Evolutionary conservation across 2,113 vertebrate genomes (phyloP), one percentile per base, ranked within the genome.

Genomic region (Pterocles gutturalis): DNA sequence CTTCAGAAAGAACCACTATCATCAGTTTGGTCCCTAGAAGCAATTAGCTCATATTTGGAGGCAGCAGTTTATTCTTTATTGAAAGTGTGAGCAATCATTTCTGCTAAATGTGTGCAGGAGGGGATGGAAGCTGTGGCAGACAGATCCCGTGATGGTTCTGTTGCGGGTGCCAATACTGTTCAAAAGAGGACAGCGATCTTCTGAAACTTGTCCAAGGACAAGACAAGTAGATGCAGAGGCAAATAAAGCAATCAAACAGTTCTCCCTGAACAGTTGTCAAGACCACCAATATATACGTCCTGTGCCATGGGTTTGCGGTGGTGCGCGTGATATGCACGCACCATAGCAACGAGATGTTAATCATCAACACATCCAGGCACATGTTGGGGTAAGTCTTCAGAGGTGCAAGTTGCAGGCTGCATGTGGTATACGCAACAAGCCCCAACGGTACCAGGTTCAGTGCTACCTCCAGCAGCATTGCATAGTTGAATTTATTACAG

Each of bases 321-420:
- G 71, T 87, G 61, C 3, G 0, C 5, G 1, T 72, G 90, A 90
- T 96, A 92, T 72, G 77, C 29, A 24, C 41, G 64, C 36, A 57
- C 81, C 81, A 89, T 90, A 34, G 96, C 86, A 97, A 95, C 93
- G 41, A 96, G 96, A 96, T 95, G 85, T 72, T 92, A 91, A 97
- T 97, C 94, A 92, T 58, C 89, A 83, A 72, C 73, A 72, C 45
- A 72, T 33, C 91, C 0, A 15, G 89, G 69, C 83, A 57, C 61
- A 53, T 80, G 77, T 0, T 81, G 73, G 89, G 45, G 17, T 91
- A 72, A 79, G 51, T 61, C 70, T 83, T 82, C 66, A 81, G 82
- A 81, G 83, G n/a, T 85, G 72, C 87, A 91, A 91, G 92, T 71
- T 13, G 28, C 61, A 76, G 95, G 87, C 87, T 95, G 61, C 33